Percentiles rank a stretch among this genome's conserved stretches.
phyloP scores from a whole-genome alignment of 2,797 vertebrate genomes.

The Arrhamphus sclerolepis region DNA sequence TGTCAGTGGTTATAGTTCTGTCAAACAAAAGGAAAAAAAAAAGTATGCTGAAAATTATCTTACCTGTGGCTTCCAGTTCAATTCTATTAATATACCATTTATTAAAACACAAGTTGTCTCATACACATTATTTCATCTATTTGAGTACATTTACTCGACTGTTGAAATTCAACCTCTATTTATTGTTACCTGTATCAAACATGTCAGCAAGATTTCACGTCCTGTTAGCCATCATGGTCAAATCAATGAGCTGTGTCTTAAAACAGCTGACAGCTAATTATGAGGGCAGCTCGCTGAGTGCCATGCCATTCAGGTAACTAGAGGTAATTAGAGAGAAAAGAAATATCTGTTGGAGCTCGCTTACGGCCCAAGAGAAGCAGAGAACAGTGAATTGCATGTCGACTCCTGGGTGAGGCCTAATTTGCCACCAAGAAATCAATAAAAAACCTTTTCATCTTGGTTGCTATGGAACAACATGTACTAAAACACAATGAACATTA shows the following conservation, averaged over 20 bases:
- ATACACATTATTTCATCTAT: not conserved
- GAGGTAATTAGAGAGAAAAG: constrained; percentile 80
- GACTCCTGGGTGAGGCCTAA: constrained; percentile 71
- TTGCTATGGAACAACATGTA: constrained; percentile 77
- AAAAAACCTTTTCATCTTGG: constrained; percentile 76
- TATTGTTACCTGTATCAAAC: constrained; percentile 60
- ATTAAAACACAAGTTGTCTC: not conserved
- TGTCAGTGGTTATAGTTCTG: constrained; percentile 1
- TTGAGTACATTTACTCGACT: not conserved
- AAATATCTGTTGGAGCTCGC: constrained; percentile 72
- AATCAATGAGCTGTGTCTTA: constrained; percentile 82
- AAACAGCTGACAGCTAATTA: constrained; percentile 84
- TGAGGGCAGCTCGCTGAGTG: constrained; percentile 57
- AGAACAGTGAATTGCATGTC: constrained; percentile 60
- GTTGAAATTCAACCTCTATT: constrained; percentile 34
- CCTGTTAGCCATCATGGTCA: constrained; percentile 79
- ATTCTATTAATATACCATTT: too few species aligned
- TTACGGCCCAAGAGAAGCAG: constrained; percentile 53
- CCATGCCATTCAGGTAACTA: constrained; percentile 76
- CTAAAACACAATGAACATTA: constrained; percentile 76
- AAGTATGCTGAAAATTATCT: not conserved
- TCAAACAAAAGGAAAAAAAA: not conserved
- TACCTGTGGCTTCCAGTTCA: too few species aligned
- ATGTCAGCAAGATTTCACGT: constrained; percentile 71
- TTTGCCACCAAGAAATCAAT: constrained; percentile 82